A percentile compares a stretch with the other conserved stretches of the same genome.
Conservation (phyloP, 2,888 invertebrate genomes). For the Noctua pronuba region DNA sequence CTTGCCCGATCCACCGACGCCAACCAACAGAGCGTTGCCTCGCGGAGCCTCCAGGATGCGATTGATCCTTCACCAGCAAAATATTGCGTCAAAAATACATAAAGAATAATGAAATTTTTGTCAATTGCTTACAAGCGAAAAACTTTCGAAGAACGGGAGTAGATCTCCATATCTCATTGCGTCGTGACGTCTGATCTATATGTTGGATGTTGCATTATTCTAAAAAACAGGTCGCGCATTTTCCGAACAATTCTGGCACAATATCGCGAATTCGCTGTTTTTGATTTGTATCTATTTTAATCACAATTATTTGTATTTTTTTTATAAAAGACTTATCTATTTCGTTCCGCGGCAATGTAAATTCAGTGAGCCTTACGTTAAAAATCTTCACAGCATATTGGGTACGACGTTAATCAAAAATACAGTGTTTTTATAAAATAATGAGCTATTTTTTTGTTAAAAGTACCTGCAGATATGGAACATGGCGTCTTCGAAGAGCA, state of each 20-base stretch:
- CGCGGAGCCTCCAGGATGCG: conserved; percentile 97
- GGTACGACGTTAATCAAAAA: neutral
- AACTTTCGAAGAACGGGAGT: neutral
- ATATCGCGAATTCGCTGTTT: neutral
- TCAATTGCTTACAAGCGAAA: neutral
- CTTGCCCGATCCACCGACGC: conserved; percentile 98
- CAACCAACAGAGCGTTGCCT: conserved; percentile 97
- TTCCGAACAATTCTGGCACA: neutral
- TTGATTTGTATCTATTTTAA: neutral
- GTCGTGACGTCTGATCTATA: neutral
- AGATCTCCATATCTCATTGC: neutral
- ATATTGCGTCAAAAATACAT: neutral
- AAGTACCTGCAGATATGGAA: conserved; percentile 95
- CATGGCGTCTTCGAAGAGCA: conserved; percentile 98
- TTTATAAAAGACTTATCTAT: neutral
- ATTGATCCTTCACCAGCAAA: conserved; percentile 92
- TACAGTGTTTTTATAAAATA: neutral
- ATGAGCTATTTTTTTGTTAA: neutral
- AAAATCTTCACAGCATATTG: neutral
- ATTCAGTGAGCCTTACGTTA: neutral
- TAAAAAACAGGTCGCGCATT: neutral
- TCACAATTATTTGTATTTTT: neutral
- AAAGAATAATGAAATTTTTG: neutral
- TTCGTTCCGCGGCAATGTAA: neutral
- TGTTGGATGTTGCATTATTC: neutral